Base-by-base conservation (phyloP, 2,113 vertebrate species). In the Epinephelus cyanopodus region DNA sequence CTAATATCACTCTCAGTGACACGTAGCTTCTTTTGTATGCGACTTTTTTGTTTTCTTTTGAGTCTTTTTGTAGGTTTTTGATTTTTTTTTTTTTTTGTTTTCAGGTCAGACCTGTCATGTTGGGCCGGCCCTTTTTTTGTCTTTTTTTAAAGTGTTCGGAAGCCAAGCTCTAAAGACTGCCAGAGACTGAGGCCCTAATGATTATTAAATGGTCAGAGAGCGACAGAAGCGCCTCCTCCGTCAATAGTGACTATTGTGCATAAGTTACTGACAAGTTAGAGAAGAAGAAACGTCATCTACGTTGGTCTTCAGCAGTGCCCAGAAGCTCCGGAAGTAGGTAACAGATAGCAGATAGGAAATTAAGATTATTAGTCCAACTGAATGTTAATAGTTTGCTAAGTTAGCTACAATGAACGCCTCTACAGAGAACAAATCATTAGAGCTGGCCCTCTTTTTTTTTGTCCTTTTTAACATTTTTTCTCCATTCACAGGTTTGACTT, bases 161-260 rank as follows among this genome's bases (percentile, higher is more conserved):
- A 87, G 92, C 94, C 94, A 95, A 95, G 94, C 95, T 96, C 94
- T 96, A 95, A 94, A 93, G 93, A 94, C 94, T 93, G 94, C 93
- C 92, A 78, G 88, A 94, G 93, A 92, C 90, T 62, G 93, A 95
- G 95, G 92, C 84, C 84, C 90, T 77, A 77, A 75, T 52, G 57
- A 63, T 74, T 77, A 70, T 70, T 80, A 75, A 77, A 79, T 77
- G 60, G 80, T 85, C 89, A 87, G 90, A 92, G 91, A 88, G 87
- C 84, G 48, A 87, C 74, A 79, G 60, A 84, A 89, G 82, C 66
- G 67, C 76, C 91, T 93, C 89, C 56, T 91, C 88, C 77, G 86
- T 94, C 90, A 70, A 90, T 66, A 86, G 69, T 75, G 79, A 90
- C 83, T 87, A 90, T 81, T 88, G 89, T 87, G 89, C 86, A 88